These are phyloP conservation scores for Rhinichthys klamathensis DNA, from an alignment of 2,113 vertebrate genomes.

Conservation along the genomic window DNA sequence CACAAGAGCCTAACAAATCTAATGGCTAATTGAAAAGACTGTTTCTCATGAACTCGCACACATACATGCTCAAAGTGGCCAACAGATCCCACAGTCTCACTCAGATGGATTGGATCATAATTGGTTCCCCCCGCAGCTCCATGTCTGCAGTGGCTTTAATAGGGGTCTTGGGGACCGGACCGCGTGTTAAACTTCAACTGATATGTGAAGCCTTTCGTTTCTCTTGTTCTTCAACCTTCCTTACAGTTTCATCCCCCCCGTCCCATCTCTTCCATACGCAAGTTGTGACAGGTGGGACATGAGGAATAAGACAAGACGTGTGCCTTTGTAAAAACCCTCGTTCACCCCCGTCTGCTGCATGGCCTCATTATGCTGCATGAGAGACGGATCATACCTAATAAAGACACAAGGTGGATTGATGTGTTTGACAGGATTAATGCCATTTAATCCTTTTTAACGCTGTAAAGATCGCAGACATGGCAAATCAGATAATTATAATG, in stretches of 20 bases:
- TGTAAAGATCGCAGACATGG: not conserved
- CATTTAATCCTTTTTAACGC: not conserved
- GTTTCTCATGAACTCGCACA: not conserved
- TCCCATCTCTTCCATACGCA: not conserved
- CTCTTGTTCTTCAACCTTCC: not conserved
- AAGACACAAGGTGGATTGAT: not conserved
- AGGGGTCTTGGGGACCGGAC: not conserved
- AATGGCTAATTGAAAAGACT: slow-evolving; percentile 30
- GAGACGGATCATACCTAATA: not conserved
- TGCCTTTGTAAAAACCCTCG: not conserved
- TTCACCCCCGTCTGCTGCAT: not conserved
- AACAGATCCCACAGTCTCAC: slow-evolving; percentile 11
- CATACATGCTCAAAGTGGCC: slow-evolving; percentile 21
- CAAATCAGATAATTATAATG: too few species aligned
- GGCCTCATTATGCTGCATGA: slow-evolving; percentile 11
- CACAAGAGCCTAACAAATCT: slow-evolving; percentile 16
- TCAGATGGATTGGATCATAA: slow-evolving; percentile 20
- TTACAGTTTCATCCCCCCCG: not conserved
- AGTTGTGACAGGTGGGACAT: not conserved
- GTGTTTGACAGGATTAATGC: not conserved
- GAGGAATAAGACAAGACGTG: not conserved
- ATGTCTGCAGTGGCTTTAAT: slow-evolving; percentile 24
- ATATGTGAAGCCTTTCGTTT: not conserved
- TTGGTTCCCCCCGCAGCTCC: slow-evolving; percentile 24
- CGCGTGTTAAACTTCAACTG: slow-evolving; percentile 14